phyloP scores from a whole-genome alignment of 2,113 vertebrate genomes.

The Oostethus manadensis region DNA sequence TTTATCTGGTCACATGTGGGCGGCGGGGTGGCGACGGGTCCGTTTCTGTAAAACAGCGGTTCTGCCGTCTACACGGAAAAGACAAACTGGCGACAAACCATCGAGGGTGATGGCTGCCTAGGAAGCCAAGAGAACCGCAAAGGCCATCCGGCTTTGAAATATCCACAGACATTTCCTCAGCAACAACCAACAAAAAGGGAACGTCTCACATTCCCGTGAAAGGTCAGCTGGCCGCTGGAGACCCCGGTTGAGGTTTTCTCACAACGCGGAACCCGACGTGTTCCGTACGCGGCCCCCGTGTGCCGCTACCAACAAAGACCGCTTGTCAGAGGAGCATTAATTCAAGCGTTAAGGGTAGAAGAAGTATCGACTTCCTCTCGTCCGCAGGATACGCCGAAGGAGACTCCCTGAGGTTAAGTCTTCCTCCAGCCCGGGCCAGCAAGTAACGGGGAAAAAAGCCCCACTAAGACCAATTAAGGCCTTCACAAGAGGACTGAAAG shows the following conservation, averaged over 20 bases:
- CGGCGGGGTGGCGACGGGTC: no score
- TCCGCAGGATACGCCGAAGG: conserved; percentile 67
- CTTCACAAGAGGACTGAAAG: conserved; percentile 92
- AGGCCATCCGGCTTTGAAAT: no score
- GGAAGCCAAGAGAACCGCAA: conserved; percentile 23
- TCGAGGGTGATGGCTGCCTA: conserved; percentile 21
- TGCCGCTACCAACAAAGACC: conserved; percentile 55
- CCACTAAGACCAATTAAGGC: conserved; percentile 99
- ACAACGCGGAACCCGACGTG: conserved; percentile 60
- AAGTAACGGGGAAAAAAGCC: conserved; percentile 85
- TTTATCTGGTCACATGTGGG: no score
- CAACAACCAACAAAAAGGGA: conserved; percentile 22
- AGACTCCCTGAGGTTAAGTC: conserved; percentile 72
- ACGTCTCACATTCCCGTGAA: conserved; percentile 37
- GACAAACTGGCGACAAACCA: no score
- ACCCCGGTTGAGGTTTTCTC: conserved; percentile 50
- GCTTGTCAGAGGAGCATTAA: conserved; percentile 87
- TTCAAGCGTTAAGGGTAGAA: conserved; percentile 90
- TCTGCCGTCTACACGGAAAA: no score
- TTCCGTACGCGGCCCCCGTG: no score
- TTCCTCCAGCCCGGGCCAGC: conserved; percentile 78
- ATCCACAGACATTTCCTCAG: conserved; percentile 13
- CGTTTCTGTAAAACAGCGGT: no score
- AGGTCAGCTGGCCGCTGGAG: conserved; percentile 53
- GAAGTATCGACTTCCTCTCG: conserved; percentile 85